Evolutionary conservation across 2,113 vertebrate species (phyloP).

Genomic region (Aldabrachelys gigantea): DNA sequence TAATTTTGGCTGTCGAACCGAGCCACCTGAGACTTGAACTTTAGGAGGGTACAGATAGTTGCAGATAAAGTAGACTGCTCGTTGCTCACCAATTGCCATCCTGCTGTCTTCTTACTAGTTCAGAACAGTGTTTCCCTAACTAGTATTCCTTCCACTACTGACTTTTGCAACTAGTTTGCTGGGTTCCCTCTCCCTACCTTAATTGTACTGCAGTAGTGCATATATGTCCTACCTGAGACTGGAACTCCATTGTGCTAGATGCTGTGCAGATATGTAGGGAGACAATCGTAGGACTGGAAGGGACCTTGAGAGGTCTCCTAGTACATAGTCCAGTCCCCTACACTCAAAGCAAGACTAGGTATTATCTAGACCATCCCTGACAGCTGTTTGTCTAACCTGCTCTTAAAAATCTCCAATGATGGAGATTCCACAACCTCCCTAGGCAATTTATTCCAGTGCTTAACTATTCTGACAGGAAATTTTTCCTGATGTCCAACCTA

Average conservation of each 20-base stretch:
- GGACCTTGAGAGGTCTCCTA: too few species aligned
- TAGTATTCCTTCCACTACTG: not conserved
- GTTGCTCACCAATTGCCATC: not conserved
- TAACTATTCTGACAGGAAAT: too few species aligned
- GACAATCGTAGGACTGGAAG: not conserved
- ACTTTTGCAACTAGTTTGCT: not conserved
- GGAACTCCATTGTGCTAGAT: not conserved
- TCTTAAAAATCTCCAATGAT: too few species aligned
- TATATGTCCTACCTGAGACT: not conserved
- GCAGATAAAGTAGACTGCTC: not conserved
- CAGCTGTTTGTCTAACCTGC: too few species aligned
- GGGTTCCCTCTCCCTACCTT: not conserved
- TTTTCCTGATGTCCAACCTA: too few species aligned
- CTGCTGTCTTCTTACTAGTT: not conserved
- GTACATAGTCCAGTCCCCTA: too few species aligned
- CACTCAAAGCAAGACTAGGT: too few species aligned
- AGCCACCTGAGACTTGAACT: not conserved
- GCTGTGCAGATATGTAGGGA: not conserved
- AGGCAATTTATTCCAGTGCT: too few species aligned
- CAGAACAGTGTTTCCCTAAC: not conserved
- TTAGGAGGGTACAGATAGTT: not conserved
- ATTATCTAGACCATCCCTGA: too few species aligned
- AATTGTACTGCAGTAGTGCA: not conserved
- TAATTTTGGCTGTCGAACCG: not conserved
- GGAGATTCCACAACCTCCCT: too few species aligned